Evolutionary conservation across 1,140 invertebrate species (phyloP), one percentile per base, ranked within the genome.

Genomic region (Carcinoscorpius rotundicauda): DNA sequence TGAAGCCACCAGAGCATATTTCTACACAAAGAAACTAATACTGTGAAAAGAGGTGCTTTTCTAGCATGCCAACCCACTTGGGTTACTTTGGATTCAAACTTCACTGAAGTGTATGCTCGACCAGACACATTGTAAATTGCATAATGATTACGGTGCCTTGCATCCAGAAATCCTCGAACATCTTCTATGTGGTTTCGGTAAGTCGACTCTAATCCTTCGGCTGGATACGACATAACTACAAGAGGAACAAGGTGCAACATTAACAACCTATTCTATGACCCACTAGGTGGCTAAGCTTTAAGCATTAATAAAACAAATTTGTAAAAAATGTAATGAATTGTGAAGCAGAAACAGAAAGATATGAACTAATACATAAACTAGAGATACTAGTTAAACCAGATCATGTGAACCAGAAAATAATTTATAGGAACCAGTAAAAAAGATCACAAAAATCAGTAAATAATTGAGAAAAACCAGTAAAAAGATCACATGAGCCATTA

Each of bases 141-240:
- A 80, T 93, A 87, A 76, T 85, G 83, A 58, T 73, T 73, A 11
- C 84, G 83, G 77, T 94, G 90, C 60, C 88, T 72, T n/a, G 73
- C 63, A 64, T 82, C 80, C 8, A 82, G 71, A 60, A 75, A 75
- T 49, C 81, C 83, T 71, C 84, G 81, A 0, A 96, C 91, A 76
- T 96, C 93, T 72, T 97, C 93, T 62, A 94, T 88, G 73, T 93
- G 89, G 76, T 96, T 96, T 73, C 89, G 87, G 74, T 93, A 91
- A 4, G 92, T 86, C 8, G 91, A 91, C 74, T 96, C 92, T n/a
- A 97, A 81, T 6, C 93, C 91, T 76, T 97, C 92, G 6, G 89
- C 92, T 3, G 93, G 92, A 77, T 87, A 94, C 4, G 92, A 92
- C 91, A 96, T 96, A 1, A 96, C 88, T 72, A 88, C 78, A 57